A percentile compares a stretch with the other conserved stretches of the same genome.
Evolutionary conservation across 2,888 invertebrate species (phyloP).

Genomic region (Diaperis boleti): DNA sequence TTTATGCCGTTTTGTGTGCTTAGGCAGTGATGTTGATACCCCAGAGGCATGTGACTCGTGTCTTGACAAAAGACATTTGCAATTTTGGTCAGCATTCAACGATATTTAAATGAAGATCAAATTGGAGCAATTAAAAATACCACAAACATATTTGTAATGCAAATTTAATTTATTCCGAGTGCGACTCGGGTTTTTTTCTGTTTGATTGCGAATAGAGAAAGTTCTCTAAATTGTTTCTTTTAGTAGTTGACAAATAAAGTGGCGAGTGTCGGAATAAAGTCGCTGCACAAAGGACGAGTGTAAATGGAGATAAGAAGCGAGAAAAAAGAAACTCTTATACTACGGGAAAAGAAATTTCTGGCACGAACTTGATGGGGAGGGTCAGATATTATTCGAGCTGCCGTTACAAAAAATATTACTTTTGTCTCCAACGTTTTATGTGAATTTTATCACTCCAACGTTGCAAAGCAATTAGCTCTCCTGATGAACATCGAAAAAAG

Average conservation of each 20-base stretch:
- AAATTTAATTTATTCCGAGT: slow-evolving; percentile 34
- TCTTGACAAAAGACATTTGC: neutral
- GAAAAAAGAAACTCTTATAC: slow-evolving; percentile 16
- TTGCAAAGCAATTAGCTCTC: too few species aligned
- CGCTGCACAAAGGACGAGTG: slow-evolving; percentile 42
- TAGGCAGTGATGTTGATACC: slow-evolving; percentile 41
- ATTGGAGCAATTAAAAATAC: neutral
- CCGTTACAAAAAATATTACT: slow-evolving; percentile 5
- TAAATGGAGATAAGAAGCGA: slow-evolving; percentile 42
- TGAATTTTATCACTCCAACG: too few species aligned
- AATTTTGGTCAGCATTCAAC: neutral
- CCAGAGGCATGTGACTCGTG: slow-evolving; percentile 20
- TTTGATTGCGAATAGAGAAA: slow-evolving; percentile 40
- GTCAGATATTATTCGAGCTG: slow-evolving; percentile 15
- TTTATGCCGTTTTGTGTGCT: slow-evolving; percentile 47
- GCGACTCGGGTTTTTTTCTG: slow-evolving; percentile 11
- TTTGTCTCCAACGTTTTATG: too few species aligned
- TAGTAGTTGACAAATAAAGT: slow-evolving; percentile 52
- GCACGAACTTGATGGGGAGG: slow-evolving; percentile 32
- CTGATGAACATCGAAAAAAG: too few species aligned
- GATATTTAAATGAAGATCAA: slow-evolving; percentile 1
- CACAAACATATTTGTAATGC: slow-evolving; percentile 11
- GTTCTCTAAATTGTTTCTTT: slow-evolving; percentile 50
- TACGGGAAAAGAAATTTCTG: slow-evolving; percentile 16
- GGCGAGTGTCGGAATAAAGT: slow-evolving; percentile 41